Base-by-base conservation (phyloP, 1,140 invertebrate genomes). In the Drosophila punjabiensis region DNA sequence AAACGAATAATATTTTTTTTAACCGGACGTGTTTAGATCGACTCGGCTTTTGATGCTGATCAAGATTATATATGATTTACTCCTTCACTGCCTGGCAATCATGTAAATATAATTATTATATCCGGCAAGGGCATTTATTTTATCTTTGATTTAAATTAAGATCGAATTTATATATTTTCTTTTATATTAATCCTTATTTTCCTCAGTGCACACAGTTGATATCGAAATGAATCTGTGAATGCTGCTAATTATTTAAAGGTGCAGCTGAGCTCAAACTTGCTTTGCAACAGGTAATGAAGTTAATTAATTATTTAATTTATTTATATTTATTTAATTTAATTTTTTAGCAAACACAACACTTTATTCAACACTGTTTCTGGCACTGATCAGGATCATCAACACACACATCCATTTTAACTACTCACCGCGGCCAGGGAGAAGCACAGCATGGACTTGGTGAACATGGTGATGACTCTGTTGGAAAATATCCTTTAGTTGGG, bases 381-480 rank as follows among this genome's bases (percentile, higher is more conserved):
- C 70, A 75, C 75, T 59, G 18, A 37, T 59, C 71, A 81, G 60
- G 64, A 84, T 60, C 14, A 37, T 9, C 14, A 4, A 45, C 28
- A 50, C 20, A 37, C 16, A 43, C 16, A 39, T 81, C 69, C 75
- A 71, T 69, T 33, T 63, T 13, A 9, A 18, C n/a, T 77, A 75
- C 74, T 92, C 71, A 92, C 91, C 91, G 86, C 91, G 67, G 89
- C 73, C 76, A 92, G 75, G 70, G 50, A 73, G 75, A 91, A 63
- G 68, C 73, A 73, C 50, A 91, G 41, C 58, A 92, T 65, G 1
- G 81, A 65, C 76, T 91, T 91, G 62, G 76, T 70, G 74, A 81
- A 86, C 91, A 92, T 92, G 70, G 65, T 85, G 30, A 33, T 18
- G 30, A n/a, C 33, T 56, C 3, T 48, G n/a, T n/a, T 65, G 67